Evolutionary conservation across 53 echinoderm and acorn worm genomes (phyloP).

Genomic region (Mesocentrotus franciscanus): DNA sequence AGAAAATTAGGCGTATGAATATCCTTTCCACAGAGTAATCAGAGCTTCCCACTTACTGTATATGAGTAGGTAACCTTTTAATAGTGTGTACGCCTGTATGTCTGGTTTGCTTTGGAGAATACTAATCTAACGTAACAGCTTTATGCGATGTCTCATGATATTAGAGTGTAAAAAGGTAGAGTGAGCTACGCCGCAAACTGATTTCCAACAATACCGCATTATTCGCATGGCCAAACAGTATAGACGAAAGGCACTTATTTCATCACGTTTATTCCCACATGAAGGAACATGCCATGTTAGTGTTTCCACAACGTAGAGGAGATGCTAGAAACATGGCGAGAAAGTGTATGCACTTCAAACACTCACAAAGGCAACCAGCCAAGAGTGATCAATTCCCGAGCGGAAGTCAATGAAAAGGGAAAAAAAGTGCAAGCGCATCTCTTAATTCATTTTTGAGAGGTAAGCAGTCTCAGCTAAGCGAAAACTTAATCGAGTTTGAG

Average conservation of each 20-base stretch:
- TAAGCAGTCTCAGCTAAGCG: not conserved
- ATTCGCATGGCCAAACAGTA: not conserved
- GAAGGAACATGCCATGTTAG: not conserved
- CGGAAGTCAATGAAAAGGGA: not conserved
- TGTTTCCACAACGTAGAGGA: not conserved
- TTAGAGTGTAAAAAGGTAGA: not conserved
- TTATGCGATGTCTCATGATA: not conserved
- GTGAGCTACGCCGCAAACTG: not conserved
- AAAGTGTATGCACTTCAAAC: constrained; percentile 6
- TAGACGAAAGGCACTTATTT: constrained; percentile 28
- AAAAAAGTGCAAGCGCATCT: constrained; percentile 26
- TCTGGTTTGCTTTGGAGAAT: not conserved
- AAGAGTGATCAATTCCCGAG: not conserved
- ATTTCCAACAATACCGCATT: constrained; percentile 25
- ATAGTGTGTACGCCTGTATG: not conserved
- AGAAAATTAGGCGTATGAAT: too few species aligned
- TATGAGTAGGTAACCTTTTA: not conserved
- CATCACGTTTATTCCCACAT: constrained; percentile 13
- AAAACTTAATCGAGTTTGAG: constrained; percentile 4
- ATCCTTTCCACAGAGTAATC: too few species aligned
- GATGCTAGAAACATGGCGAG: constrained; percentile 14
- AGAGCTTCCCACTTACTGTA: too few species aligned
- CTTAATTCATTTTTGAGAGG: constrained; percentile 42
- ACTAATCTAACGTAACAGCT: not conserved
- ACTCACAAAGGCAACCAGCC: not conserved